Evolutionary conservation across 2,797 vertebrate genomes (phyloP).

Genomic region (Neosalanx taihuensis): DNA sequence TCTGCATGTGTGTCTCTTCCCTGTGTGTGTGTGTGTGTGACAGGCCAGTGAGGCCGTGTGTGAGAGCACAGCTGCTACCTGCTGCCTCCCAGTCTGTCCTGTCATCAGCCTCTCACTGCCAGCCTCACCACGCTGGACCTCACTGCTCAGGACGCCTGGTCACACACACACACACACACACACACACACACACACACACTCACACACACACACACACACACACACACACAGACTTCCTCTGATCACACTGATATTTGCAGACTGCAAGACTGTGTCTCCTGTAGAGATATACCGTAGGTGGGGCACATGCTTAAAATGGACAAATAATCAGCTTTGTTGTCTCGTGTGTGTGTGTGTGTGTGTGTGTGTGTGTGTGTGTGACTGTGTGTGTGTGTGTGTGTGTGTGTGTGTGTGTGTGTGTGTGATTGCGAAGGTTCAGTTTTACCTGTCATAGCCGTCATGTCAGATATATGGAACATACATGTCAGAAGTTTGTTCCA

Average conservation of each 20-base stretch:
- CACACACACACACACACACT: constrained; percentile 3
- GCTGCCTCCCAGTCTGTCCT: constrained; percentile 50
- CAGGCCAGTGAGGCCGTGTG: constrained; percentile 10
- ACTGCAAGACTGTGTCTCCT: no score
- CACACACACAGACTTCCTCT: background rate
- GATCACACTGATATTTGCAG: background rate
- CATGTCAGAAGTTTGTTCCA: no score
- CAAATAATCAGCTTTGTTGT: background rate
- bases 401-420: background rate
- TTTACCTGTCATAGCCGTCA: no score
- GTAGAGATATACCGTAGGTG: background rate
- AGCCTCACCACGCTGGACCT: constrained; percentile 44
- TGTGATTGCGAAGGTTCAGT: background rate
- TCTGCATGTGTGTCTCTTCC: background rate
- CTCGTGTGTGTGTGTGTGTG: background rate
- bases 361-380: background rate
- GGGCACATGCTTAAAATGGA: background rate
- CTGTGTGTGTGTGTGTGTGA: constrained; percentile 1
- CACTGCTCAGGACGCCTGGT: constrained; percentile 56
- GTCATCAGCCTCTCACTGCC: constrained; percentile 61
- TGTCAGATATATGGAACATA: no score
- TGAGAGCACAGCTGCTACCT: constrained; percentile 67
- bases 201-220: constrained; percentile 20
- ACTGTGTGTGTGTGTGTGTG: background rate
- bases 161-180: constrained; percentile 29